Percentiles rank a stretch among this genome's conserved stretches.
Evolutionary conservation across 2,888 invertebrate genomes (phyloP).

Genomic region (Myopa tessellatipennis): DNA sequence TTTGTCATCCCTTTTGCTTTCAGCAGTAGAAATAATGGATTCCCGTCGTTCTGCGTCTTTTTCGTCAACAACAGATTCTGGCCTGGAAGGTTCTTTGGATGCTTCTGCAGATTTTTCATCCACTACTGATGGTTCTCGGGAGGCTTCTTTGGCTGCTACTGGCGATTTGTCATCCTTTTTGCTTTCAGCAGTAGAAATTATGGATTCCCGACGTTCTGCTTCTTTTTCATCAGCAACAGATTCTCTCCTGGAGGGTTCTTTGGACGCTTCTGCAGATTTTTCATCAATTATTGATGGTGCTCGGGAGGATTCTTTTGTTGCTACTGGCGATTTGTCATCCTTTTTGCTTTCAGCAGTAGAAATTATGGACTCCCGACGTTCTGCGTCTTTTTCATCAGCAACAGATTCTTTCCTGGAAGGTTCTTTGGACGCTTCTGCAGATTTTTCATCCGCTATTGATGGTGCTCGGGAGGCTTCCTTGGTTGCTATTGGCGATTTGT

Average conservation of each 20-base stretch:
- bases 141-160: conserved; percentile 20
- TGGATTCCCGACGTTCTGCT: conserved; percentile 42
- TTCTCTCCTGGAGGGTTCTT: conserved; percentile 48
- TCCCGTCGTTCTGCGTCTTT: conserved; percentile 46
- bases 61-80: conserved; percentile 39
- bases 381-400: conserved; percentile 36
- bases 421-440: conserved; percentile 43
- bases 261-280: conserved; percentile 42
- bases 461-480: conserved; percentile 34
- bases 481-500: background rate
- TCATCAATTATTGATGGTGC: conserved; percentile 32
- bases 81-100: background rate
- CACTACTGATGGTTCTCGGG: conserved; percentile 31
- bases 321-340: conserved; percentile 40
- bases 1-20: conserved; percentile 38
- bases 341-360: conserved; percentile 36
- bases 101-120: conserved; percentile 33
- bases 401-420: conserved; percentile 38
- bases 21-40: conserved; percentile 37
- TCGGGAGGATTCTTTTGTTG: conserved; percentile 34
- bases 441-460: conserved; percentile 36
- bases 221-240: conserved; percentile 38
- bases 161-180: conserved; percentile 17
- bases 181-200: conserved; percentile 38
- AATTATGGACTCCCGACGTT: conserved; percentile 42